Evolutionary conservation across 1,140 invertebrate species (phyloP), one percentile per base, ranked within the genome.

Genomic region (Scaptomyza graminum): DNA sequence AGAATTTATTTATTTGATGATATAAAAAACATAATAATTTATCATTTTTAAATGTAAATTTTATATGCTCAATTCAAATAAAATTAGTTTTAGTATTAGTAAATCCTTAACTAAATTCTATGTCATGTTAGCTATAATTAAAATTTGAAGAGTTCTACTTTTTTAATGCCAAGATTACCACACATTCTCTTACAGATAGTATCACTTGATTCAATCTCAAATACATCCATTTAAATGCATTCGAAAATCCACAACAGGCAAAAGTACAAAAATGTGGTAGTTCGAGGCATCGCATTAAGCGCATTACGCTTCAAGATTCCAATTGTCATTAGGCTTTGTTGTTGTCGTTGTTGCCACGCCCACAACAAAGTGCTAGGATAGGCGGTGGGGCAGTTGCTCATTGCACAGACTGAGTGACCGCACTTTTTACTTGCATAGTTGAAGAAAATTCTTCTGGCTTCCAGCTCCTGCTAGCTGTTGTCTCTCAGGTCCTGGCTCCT

Each of bases 311-410:
- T 43, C 34, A 41, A 52, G 69, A 85, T 85, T 85, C 82, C 82
- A 69, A 82, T 85, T 75, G 79, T 85, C 82, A 85, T 85, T 85
- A 81, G 34, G 63, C 11, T 15, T 28, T 52, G 39, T 46, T 55
- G 44, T 25, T 44, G 41, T 9, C 6, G 15, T 22, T 52, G 49
- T 46, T 55, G 52, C 68, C 52, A 47, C 56, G 69, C 55, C 77
- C 77, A 64, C 62, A 68, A 67, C n/a, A 15, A 55, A 25, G 37
- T 25, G 15, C 16, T n/a, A 39, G 41, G 18, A 18, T 18, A 22
- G 18, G 18, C 18, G 18, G 18, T 22, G 2, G 18, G 18, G 18
- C 18, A 22, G 18, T 22, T 22, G 18, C 18, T 22, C 4, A 22
- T 22, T 22, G 18, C 18, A 22, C 18, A 54, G 31, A 41, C 62